These are phyloP conservation scores for Hippocampus barbouri DNA, from an alignment of 2,113 vertebrate species.

Conservation along the genomic window DNA sequence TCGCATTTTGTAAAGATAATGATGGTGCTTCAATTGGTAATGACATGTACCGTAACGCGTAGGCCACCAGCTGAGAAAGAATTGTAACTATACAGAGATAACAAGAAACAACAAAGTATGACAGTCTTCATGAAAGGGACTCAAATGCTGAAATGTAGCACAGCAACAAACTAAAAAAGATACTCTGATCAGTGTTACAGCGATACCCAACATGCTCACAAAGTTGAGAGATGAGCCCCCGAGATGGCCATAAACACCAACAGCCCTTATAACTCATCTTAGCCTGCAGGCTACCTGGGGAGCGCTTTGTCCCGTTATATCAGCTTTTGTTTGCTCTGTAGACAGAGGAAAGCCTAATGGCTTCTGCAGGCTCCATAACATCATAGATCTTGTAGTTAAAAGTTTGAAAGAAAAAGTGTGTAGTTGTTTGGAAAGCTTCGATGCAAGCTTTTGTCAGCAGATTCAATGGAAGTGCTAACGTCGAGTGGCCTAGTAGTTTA, in stretches of 20 bases:
- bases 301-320: slow-evolving; percentile 27
- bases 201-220: slow-evolving; percentile 21
- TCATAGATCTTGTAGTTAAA: slow-evolving; percentile 8
- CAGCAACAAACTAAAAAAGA: slow-evolving; percentile 4
- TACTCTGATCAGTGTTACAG: slow-evolving; percentile 17
- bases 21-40: slow-evolving; percentile 14
- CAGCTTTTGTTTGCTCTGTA: slow-evolving; percentile 33
- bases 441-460: not conserved
- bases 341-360: slow-evolving; percentile 11
- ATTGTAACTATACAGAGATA: slow-evolving; percentile 22
- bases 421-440: not conserved
- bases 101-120: not conserved
- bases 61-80: slow-evolving; percentile 18
- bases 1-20: slow-evolving; percentile 31
- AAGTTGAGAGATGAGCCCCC: slow-evolving; percentile 34
- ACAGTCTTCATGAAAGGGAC: not conserved
- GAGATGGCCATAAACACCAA: slow-evolving; percentile 32
- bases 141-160: not conserved
- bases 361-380: slow-evolving; percentile 17
- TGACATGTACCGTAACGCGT: slow-evolving; percentile 20
- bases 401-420: not conserved
- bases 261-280: slow-evolving; percentile 31
- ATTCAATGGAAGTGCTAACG: not conserved
- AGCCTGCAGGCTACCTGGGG: slow-evolving; percentile 26
- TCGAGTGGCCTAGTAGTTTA: not conserved